Base-by-base conservation (phyloP, 1,140 invertebrate genomes). In the Drosophila gunungcola region DNA sequence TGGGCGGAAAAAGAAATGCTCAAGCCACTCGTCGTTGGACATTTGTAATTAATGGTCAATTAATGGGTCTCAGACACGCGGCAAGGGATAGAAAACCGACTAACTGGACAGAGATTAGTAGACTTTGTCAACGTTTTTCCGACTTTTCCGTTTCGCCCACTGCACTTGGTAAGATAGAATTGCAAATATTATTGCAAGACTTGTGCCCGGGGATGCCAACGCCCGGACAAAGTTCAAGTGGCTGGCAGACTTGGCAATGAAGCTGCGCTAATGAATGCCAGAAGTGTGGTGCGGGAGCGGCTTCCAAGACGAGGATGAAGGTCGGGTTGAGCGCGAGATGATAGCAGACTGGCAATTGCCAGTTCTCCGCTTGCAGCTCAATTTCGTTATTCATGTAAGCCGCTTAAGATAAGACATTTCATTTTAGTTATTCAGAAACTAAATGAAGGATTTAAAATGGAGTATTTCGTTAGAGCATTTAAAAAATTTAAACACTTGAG, bases 201-300 rank as follows among this genome's bases (percentile, higher is more conserved):
- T 34, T 62, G 32, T 12, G 32, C 16, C 36, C 1, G 29, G 29
- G 29, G 29, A 32, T 60, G 69, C 36, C 54, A 60, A 61, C 70
- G 70, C 72, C 72, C 69, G 49, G 70, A 73, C 72, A 74, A 73
- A 74, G 72, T 74, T 74, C 72, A 74, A 74, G 69, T 74, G 69
- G 38, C 43, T 38, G 69, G 27, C 46, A 34, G 67, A 74, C 69
- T 43, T 74, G 69, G 72, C 69, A 63, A 63, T 74, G 57, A 73
- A 64, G 69, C 49, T 73, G 57, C 38, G 10, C 68, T 74, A 74
- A 74, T 74, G 69, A 74, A 73, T 41, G 41, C 12, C 34, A 38
- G n/a, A 16, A n/a, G 27, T 25, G 3, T 21, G 16, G 16, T 5
- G 36, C 16, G 25, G 13, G 25, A 5, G 36, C 16, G 25, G 13